Base-by-base conservation (phyloP, 2,113 vertebrate species). In the Porphyrio hochstetteri region DNA sequence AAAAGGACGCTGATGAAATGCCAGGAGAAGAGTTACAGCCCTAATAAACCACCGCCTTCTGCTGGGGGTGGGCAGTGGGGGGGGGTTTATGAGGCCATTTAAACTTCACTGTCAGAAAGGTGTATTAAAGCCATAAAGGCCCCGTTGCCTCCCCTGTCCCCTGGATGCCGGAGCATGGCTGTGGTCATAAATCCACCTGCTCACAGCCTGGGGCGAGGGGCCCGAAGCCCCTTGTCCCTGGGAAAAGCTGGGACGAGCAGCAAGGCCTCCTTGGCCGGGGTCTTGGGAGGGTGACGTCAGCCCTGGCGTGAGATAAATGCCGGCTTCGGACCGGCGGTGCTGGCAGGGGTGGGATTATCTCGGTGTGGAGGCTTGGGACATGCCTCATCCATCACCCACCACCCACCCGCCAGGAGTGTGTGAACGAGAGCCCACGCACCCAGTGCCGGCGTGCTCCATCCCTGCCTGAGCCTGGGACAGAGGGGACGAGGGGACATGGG, bases 1-100 rank as follows among this genome's bases (percentile, higher is more conserved):
- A 95, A 97, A 97, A 97, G 87, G 91, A 94, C 87, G 88, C 96
- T 91, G 94, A 94, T 95, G 96, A 97, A 97, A 97, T 94, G 96
- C 93, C 96, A 93, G 74, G 63, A 92, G 90, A 96, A 95, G 95
- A 97, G 90, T 97, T 97, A 97, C 72, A 53, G 77, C 92, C 78
- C 93, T 94, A 96, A 97, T 97, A 97, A 97, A 96, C 89, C 55
- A 59, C 87, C 3, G 63, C 88, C 89, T 95, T 94, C 93, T 94
- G 90, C 87, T 79, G 89, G 92, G 75, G 95, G 93, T 92, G 88
- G 80, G 86, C 5, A 10, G 64, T 2, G 28, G 79, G 69, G 50
- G 48, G 93, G 77, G 92, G 83, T 94, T 96, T 97, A 97, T 3
- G 96, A 96, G 94, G 93, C 96, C 92, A 90, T 97, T 97, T 96